Conservation (phyloP, 2,113 vertebrate genomes). For the Labeo rohita region DNA sequence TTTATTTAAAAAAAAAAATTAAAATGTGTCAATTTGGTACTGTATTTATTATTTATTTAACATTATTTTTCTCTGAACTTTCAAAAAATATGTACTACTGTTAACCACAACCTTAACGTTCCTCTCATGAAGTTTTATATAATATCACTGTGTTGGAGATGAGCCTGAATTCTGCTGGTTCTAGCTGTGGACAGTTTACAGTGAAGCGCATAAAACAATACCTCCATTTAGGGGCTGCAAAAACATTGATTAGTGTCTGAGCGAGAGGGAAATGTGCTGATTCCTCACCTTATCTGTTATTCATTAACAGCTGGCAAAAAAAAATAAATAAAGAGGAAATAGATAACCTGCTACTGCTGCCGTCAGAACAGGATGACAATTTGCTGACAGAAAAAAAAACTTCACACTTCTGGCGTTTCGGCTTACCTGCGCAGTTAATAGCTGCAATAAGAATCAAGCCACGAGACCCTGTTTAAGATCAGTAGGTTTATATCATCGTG, state of each 20-base stretch:
- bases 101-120: not conserved
- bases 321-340: slow-evolving; percentile 68
- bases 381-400: slow-evolving; percentile 71
- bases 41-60: too few species aligned
- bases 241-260: slow-evolving; percentile 66
- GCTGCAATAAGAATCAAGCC: slow-evolving; percentile 58
- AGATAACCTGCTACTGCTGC: slow-evolving; percentile 75
- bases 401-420: slow-evolving; percentile 64
- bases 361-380: slow-evolving; percentile 68
- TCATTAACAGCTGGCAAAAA: slow-evolving; percentile 76
- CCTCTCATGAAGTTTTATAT: not conserved
- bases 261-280: slow-evolving; percentile 76
- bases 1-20: too few species aligned
- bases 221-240: slow-evolving; percentile 66
- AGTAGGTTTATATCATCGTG: not conserved
- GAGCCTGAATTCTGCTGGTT: not conserved
- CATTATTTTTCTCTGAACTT: not conserved
- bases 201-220: slow-evolving; percentile 67
- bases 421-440: slow-evolving; percentile 63
- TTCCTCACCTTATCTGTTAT: slow-evolving; percentile 69
- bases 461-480: not conserved
- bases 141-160: not conserved
- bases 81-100: not conserved
- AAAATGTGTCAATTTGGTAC: too few species aligned
- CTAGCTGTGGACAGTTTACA: slow-evolving; percentile 1